Conservation (phyloP, 2,888 invertebrate species). For the Dynastes maya region DNA sequence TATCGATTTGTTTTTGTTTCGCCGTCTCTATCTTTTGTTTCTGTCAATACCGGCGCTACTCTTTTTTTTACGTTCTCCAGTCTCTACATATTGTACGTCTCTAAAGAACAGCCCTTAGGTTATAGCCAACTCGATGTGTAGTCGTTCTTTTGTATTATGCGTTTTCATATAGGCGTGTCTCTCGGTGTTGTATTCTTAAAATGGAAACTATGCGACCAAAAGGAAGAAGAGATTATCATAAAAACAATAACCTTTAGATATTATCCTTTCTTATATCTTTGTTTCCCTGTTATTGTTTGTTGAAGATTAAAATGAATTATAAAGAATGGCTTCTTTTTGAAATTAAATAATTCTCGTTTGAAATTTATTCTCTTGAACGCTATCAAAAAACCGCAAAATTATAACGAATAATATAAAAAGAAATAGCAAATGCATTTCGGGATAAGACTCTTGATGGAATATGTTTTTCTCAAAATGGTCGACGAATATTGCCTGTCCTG, state of each 20-base stretch:
- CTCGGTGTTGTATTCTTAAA: constrained; percentile 32
- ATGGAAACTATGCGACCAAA: constrained; percentile 26
- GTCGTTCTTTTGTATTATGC: constrained; percentile 19
- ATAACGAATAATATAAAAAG: not conserved
- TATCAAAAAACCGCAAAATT: too few species aligned
- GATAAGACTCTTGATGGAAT: not conserved
- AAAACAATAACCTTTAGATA: constrained; percentile 34
- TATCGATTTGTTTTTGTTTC: constrained; percentile 44
- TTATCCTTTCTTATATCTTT: not conserved
- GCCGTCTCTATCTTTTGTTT: constrained; percentile 29
- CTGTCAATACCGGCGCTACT: constrained; percentile 21
- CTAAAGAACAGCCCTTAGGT: not conserved
- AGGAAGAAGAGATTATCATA: constrained; percentile 35
- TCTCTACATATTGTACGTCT: not conserved
- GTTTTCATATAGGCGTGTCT: constrained; percentile 45
- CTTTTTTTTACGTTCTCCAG: not conserved
- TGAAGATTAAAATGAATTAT: not conserved
- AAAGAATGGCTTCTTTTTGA: not conserved
- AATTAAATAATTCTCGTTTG: not conserved
- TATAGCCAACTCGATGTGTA: constrained; percentile 8
- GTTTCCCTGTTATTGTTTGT: not conserved
- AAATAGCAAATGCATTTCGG: not conserved
- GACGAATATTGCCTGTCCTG: constrained; percentile 4
- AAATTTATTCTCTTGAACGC: not conserved
- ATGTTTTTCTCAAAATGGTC: constrained; percentile 9